Evolutionary conservation across 2,113 vertebrate species (phyloP), one percentile per base, ranked within the genome.

Genomic region (Cromileptes altivelis): DNA sequence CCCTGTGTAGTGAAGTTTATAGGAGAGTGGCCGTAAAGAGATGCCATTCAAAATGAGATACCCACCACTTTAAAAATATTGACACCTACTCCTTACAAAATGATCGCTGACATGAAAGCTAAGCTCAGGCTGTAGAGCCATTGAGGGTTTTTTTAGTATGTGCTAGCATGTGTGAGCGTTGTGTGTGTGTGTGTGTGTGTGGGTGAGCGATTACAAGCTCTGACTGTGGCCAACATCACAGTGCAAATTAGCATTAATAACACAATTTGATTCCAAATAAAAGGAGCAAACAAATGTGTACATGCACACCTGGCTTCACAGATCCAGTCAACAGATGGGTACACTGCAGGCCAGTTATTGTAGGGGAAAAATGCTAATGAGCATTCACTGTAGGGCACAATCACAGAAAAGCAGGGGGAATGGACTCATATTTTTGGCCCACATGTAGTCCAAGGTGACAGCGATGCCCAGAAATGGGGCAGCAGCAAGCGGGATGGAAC

Each of bases 241-340:
- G 72, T 50, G 81, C 85, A 90, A 90, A 90, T 90, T 88, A 90
- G 81, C 89, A 86, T 89, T 86, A 90, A 86, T 88, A 90, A 89
- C 81, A 75, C 76, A 50, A 74, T 88, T 86, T 78, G 71, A 81
- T 87, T 90, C 72, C 81, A 81, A 84, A 90, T 90, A 86, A 92
- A 87, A 85, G 81, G 71, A 75, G 81, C 65, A 88, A 91, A 89
- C 85, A 89, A 90, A 84, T 72, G 58, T 6, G 50, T 75, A 78
- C 86, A 92, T 75, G 79, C 85, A 91, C 91, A 93, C 88, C 91
- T 91, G 90, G 86, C 87, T 75, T 71, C 80, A 62, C 77, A 62
- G 56, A 85, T 62, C 33, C 79, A 53, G 74, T 75, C 85, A 86
- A 84, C 92, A 92, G 91, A 92, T 92, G 89, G 91, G 77, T 30